These are phyloP conservation scores for Tromatobia lineatoria DNA, from an alignment of 2,888 invertebrate species.

Conservation along the genomic window DNA sequence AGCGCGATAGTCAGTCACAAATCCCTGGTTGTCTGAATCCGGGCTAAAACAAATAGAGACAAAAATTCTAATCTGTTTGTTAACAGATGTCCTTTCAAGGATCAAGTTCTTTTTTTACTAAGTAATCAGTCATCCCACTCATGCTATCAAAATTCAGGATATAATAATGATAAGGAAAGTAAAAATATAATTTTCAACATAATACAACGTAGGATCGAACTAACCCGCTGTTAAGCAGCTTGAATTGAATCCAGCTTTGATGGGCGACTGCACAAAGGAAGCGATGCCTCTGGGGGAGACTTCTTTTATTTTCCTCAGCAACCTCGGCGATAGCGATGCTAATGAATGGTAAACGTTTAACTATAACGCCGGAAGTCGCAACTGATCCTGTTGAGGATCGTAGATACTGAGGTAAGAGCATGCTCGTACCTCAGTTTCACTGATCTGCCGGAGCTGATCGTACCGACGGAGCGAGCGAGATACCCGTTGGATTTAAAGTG, in stretches of 20 bases:
- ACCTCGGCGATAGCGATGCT: conserved; percentile 28
- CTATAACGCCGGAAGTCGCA: conserved; percentile 20
- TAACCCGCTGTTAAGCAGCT: background rate
- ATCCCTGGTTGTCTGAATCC: no score
- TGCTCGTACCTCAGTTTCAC: no score
- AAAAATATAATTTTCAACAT: background rate
- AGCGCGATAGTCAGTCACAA: no score
- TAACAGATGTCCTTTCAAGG: no score
- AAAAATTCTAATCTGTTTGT: no score
- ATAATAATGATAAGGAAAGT: background rate
- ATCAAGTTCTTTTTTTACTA: no score
- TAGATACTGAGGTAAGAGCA: conserved; percentile 36
- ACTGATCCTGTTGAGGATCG: conserved; percentile 38
- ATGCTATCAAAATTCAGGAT: background rate
- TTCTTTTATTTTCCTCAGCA: conserved; percentile 52
- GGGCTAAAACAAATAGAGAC: no score
- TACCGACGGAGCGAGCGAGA: conserved; percentile 5
- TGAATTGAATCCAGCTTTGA: conserved; percentile 33
- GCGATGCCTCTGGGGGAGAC: conserved; percentile 23
- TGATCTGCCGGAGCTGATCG: background rate
- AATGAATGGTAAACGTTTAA: conserved; percentile 54
- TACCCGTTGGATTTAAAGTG: conserved; percentile 23
- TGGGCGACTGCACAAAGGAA: conserved; percentile 20
- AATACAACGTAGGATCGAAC: conserved; percentile 5
- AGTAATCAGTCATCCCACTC: no score